Evolutionary conservation across 1,140 invertebrate species (phyloP).

Genomic region (Holcopasites calliopsidis): DNA sequence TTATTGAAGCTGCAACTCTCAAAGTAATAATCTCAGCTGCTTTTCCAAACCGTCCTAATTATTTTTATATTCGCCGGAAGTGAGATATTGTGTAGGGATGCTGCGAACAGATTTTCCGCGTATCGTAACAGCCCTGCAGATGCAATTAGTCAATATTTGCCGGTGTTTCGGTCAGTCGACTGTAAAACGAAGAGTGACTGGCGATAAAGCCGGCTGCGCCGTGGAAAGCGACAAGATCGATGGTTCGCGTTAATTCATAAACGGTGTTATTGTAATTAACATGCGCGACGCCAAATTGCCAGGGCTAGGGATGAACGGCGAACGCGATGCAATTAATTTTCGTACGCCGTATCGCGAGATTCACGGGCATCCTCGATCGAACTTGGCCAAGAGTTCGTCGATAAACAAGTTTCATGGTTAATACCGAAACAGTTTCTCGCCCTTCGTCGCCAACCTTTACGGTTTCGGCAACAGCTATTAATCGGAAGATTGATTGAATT

Average conservation of each 20-base stretch:
- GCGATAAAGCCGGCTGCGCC: background rate
- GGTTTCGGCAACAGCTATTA: background rate
- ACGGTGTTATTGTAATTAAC: constrained; percentile 44
- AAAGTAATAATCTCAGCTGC: no score
- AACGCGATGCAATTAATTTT: constrained; percentile 37
- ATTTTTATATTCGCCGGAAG: background rate
- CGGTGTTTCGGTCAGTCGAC: background rate
- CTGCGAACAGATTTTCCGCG: background rate
- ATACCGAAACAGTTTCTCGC: background rate
- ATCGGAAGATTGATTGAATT: background rate
- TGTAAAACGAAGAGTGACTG: background rate
- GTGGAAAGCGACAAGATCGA: constrained; percentile 13
- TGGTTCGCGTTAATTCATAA: constrained; percentile 26
- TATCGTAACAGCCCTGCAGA: background rate
- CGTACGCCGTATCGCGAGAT: constrained; percentile 22
- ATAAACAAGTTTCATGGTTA: constrained; percentile 14
- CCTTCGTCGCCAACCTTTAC: background rate
- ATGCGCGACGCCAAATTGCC: background rate
- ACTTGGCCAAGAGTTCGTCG: background rate
- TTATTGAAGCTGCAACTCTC: background rate
- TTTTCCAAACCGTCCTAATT: background rate
- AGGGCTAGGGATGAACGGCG: background rate
- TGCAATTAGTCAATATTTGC: background rate
- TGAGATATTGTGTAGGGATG: background rate
- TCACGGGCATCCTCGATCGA: constrained; percentile 16